phyloP scores from a whole-genome alignment of 2,797 vertebrate genomes.

The Leptoclinus maculatus region DNA sequence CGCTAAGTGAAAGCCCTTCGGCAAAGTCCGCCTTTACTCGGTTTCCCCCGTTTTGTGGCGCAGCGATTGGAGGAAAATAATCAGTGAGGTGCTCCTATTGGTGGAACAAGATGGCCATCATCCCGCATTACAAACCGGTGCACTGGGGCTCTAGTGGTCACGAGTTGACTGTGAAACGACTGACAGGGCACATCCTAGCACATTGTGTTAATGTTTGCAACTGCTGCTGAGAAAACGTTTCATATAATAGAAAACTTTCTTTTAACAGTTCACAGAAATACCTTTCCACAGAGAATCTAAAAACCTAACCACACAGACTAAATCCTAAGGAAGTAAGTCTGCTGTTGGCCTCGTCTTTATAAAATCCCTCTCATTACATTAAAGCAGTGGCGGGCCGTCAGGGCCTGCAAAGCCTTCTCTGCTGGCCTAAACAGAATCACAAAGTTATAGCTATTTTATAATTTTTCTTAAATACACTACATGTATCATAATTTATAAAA shows the following conservation, averaged over 20 bases:
- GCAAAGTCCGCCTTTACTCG: constrained; percentile 42
- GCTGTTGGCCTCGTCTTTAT: not conserved
- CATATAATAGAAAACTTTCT: not conserved
- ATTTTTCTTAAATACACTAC: too few relatives aligned
- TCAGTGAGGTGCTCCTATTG: constrained; percentile 35
- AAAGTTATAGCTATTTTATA: too few relatives aligned
- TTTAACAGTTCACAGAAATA: not conserved
- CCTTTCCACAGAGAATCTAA: not conserved
- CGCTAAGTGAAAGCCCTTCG: constrained; percentile 14
- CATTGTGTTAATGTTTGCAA: not conserved
- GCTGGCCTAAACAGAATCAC: too few relatives aligned
- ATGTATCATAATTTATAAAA: too few relatives aligned
- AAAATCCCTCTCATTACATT: too few relatives aligned
- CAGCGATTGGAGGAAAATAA: constrained; percentile 57
- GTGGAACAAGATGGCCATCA: constrained; percentile 3
- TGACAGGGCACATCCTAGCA: not conserved
- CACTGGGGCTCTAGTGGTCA: constrained; percentile 21
- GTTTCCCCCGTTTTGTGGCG: not conserved
- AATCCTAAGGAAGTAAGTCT: not conserved
- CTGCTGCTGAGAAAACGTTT: not conserved
- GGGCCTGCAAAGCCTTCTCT: too few relatives aligned
- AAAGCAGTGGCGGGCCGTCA: too few relatives aligned
- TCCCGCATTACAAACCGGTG: rapidly evolving
- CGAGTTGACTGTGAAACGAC: constrained; percentile 31
- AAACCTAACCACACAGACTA: not conserved